Base-by-base conservation (phyloP, 2,113 vertebrate species). In the Zonotrichia leucophrys region DNA sequence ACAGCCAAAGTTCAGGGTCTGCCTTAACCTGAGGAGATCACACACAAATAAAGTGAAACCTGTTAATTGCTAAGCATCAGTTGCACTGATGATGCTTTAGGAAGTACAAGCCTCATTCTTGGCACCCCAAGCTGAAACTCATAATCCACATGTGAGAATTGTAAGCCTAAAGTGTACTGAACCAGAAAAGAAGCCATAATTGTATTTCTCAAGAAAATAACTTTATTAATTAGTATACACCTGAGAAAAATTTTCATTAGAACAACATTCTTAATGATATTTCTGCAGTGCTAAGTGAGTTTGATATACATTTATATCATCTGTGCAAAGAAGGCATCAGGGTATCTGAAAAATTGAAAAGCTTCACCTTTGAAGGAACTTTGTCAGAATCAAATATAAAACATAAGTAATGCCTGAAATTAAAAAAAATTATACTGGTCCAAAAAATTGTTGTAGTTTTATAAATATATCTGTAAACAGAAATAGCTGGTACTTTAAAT, bases 41-140 rank as follows among this genome's bases (percentile, higher is more conserved):
- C n/a, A 17, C 9, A 12, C 15, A 55, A 7, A 76, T 5, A 9
- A 55, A 56, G 23, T 11, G 21, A 66, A 83, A 46, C 12, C 24
- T 0, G 0, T 7, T 35, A 46, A 37, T 12, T 72, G 30, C 22
- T 7, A 23, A 27, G 0, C 5, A 28, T 5, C 53, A 35, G 15
- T 17, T 68, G 41, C 30, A 58, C 31, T 39, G 60, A 49, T 28
- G 24, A 62, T 15, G 12, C 28, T 67, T 79, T 18, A 83, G 28
- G 28, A 92, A 79, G 21, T 50, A 30, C 44, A 60, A 46, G 15
- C 25, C 22, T 59, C 18, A 11, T 24, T 67, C 33, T 35, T 44
- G 30, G 23, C 16, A 41, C 17, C 56, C 44, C 44, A 49, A 73
- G 12, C 63, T 39, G 66, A 58, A 66, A 23, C 7, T 62, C 25